These are phyloP conservation scores for Apis mellifera DNA, from an alignment of 1,140 invertebrate genomes.

Conservation along the genomic window DNA sequence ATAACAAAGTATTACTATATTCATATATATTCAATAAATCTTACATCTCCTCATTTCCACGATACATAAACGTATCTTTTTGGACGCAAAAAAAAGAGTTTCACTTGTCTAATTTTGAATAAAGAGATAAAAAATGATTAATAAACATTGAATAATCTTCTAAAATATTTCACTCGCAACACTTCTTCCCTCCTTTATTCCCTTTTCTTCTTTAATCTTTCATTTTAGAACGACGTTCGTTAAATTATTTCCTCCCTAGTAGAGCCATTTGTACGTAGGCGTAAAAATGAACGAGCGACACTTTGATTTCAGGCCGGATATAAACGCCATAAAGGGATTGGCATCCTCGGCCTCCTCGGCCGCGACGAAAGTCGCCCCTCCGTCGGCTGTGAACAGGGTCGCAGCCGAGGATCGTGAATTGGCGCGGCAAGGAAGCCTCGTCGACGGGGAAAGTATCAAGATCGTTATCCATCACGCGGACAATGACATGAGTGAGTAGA, in stretches of 20 bases:
- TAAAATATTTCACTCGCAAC: too few species aligned
- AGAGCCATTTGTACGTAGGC: not conserved
- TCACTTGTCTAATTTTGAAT: too few species aligned
- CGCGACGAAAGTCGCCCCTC: constrained; percentile 80
- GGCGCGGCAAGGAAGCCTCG: constrained; percentile 89
- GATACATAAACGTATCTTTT: too few species aligned
- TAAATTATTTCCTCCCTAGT: not conserved
- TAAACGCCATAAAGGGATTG: constrained; percentile 85
- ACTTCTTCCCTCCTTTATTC: too few species aligned
- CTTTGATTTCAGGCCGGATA: constrained; percentile 85
- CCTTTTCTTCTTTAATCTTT: too few species aligned
- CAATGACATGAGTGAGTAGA: constrained; percentile 80
- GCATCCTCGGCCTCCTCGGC: constrained; percentile 75
- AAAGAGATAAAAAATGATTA: too few species aligned
- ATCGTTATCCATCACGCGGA: constrained; percentile 97
- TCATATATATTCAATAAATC: too few species aligned
- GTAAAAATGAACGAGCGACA: not conserved
- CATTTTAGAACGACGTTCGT: too few species aligned
- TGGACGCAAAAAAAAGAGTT: too few species aligned
- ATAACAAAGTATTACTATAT: not conserved
- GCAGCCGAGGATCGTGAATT: constrained; percentile 84
- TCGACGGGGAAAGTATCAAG: constrained; percentile 94
- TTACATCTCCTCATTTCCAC: too few species aligned
- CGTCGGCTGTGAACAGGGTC: constrained; percentile 81
- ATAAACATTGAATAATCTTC: too few species aligned